Base-by-base conservation (phyloP, 2,797 vertebrate species). In the Telmatherina bonti region DNA sequence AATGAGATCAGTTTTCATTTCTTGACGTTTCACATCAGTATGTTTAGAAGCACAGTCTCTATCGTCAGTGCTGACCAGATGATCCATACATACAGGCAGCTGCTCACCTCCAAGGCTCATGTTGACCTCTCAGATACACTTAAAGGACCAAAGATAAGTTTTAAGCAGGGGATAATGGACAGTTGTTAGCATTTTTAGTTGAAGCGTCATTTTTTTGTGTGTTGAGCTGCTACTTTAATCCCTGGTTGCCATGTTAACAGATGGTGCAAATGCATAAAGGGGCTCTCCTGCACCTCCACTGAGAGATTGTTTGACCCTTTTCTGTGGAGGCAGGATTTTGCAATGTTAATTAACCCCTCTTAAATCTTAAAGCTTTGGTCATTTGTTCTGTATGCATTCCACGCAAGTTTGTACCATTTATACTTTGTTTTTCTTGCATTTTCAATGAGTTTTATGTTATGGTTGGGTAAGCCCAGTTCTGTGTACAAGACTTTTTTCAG, bases 141-240 rank as follows among this genome's bases (percentile, higher is more conserved):
- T 89, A 89, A 91, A 94, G 92, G 95, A 93, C 95, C 95, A 96
- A 96, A 96, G 95, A 95, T 92, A 93, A 94, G 93, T 95, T 95
- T 95, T 95, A 95, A 95, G 93, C 89, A 91, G 92, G 94, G 94
- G 92, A 83, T 93, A 94, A 95, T 93, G 72, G 88, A 93, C 92
- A 89, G 79, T 91, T 91, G 81, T 91, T 88, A 83, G 85, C 82
- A 84, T 91, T 88, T 87, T 92, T 92, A 87, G 87, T 91, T 93
- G 79, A 85, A 86, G 88, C 90, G 85, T 86, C 29, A 84, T 73
- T 74, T 88, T 94, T 93, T 33, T 33, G 33, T 94, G 92, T 95
- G 89, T 92, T 93, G 88, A 92, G 92, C 92, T 93, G 93, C 94
- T 94, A 93, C 83, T 91, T 47, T 93, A 91, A 93, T 93, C 87